Evolutionary conservation across 2,888 invertebrate species (phyloP), one percentile per base, ranked within the genome.

Genomic region (Brachycybe producta): DNA sequence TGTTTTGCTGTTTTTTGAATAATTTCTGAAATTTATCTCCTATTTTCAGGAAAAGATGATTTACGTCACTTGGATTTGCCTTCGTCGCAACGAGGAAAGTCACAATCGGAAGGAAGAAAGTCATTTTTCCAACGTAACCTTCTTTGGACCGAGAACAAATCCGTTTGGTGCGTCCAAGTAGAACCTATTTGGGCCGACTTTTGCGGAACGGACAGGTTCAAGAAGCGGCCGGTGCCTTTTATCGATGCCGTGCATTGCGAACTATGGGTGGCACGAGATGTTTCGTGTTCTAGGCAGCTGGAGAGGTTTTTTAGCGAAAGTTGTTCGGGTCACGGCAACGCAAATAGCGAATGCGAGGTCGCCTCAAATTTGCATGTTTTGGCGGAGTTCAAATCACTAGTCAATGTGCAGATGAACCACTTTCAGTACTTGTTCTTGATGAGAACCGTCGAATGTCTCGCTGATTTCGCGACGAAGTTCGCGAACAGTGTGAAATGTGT

Each of bases 101-200:
- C 42, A 2, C 26, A 38, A 3, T 36, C 26, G 1, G 46, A 46
- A n/a, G 48, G 40, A 2, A 7, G 15, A 11, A n/a, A n/a, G 5
- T 48, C 40, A 19, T 24, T 28, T 1, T 21, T 48, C 28, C 39
- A 30, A 24, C 39, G 67, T 7, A 73, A 72, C 1, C 67, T 77
- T 23, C 61, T 87, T 48, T 88, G 88, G 87, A 79, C 79, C 0
- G 87, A 87, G 65, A 79, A 80, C n/a, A 77, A 85, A 57, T 80
- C 84, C 59, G 79, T 94, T 11, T 94, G 92, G 74, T 87, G 84
- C 65, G 76, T 86, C 13, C 76, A 79, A 59, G 73, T 85, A 36
- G 92, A 94, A 64, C 92, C 94, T 0, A 75, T 91, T 46, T 94
- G 92, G 91, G 81, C 84, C 11, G 94, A 94, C 67, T 92, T 92